Evolutionary conservation across 2,797 vertebrate genomes (phyloP), one percentile per base, ranked within the genome.

Genomic region (Leptatherina wallacei): DNA sequence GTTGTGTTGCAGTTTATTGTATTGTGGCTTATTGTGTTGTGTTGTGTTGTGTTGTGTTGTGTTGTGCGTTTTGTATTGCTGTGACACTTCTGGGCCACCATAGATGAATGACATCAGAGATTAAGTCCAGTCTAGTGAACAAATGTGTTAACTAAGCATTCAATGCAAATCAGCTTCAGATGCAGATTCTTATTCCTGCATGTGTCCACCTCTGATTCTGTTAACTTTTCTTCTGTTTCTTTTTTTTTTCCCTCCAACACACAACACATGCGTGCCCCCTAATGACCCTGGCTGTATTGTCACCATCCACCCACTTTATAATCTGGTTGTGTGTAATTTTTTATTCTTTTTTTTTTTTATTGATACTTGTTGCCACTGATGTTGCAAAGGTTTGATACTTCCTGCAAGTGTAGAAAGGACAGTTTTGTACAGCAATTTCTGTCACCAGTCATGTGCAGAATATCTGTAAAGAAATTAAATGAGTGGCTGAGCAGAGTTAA

Each of bases 391-490:
- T 63, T 69, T 4, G 52, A 35, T 58, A 40, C 67, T 73, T 62
- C 42, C 44, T 59, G 10, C 63, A 56, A 42, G 16, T 65, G 65
- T 27, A 51, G 6, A 68, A 68, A 61, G 70, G 16, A 73, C 38
- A 47, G 38, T 27, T 61, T 24, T 71, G 47, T 52, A 9, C 49
- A 27, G 49, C 22, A 24, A 30, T 42, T 58, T 5, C 52, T 70
- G 29, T 24, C 61, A 62, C 73, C 54, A 73, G 52, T 58, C 14
- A 24, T 40, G 36, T 55, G 61, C 29, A 57, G 42, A 60, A 14
- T 60, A 57, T 77, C 63, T 55, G 40, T 27, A 71, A 44, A 69
- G 9, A 59, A 67, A 71, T 3, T 16, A 36, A 72, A 44, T 18
- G 33, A 68, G 20, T 2, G 20, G 24, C 24, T 60, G 36, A 73